Evolutionary conservation across 37 sponge, comb jelly and placozoan species (phyloP), one percentile per base, ranked within the genome.

Genomic region (Haliclona indistincta): DNA sequence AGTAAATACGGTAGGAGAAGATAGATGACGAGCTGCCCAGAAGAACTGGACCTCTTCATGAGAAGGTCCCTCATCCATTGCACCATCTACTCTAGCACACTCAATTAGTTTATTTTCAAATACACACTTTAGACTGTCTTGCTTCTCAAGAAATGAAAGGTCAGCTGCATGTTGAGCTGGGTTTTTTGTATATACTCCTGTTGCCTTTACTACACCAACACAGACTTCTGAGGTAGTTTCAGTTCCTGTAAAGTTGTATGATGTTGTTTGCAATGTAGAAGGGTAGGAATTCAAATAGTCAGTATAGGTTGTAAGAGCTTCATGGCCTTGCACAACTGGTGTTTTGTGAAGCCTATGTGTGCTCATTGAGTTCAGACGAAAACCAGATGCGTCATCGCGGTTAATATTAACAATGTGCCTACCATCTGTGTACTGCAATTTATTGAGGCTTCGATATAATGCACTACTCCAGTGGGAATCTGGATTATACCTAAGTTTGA

Each of bases 51-150:
- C 38, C 56, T 77, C 78, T 51, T 45, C 54, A 64, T 77, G 78
- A 37, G 15, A 40, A 5, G 78, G 78, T 15, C 67, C 78, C 38
- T 77, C 78, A 64, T 64, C 78, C 47, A 20, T 66, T 6, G 67
- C 78, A 17, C 78, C 78, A 30, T 77, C 78, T 15, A 77, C 78
- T 52, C 78, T 44, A 35, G 66, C 38, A 44, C 78, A 77, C 38
- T 77, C 78, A 6, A 77, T 17, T 38, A 23, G 36, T 25, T 76
- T 76, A 30, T 47, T 10, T 7, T 42, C n/a, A 29, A n/a, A n/a
- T n/a, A n/a, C n/a, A n/a, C n/a, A n/a, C n/a, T n/a, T n/a, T n/a
- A n/a, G n/a, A n/a, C n/a, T n/a, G n/a, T n/a, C n/a, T n/a, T n/a
- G n/a, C n/a, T 1, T 22, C 54, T 77, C 67, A 34, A 77, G 35